Conservation (phyloP, 2,888 invertebrate genomes). For the Thereva unica region DNA sequence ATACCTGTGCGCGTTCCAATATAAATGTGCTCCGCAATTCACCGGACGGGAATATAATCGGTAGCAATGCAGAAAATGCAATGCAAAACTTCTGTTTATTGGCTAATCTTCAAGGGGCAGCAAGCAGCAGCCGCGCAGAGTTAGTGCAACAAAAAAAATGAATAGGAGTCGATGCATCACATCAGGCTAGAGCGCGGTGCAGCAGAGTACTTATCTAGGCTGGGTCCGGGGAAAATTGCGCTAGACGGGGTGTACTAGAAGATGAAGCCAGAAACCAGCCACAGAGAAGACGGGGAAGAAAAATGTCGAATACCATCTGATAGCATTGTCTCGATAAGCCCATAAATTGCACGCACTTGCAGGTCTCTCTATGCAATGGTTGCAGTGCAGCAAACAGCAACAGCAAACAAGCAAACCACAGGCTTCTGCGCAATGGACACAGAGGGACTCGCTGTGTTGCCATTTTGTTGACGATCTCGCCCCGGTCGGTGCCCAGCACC, state of each 20-base stretch:
- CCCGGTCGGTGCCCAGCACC: slow-evolving; percentile 9
- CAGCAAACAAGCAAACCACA: slow-evolving; percentile 2
- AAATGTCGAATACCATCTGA: slow-evolving; percentile 38
- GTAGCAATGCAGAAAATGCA: slow-evolving; percentile 34
- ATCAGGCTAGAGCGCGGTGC: slow-evolving; percentile 1
- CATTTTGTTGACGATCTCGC: slow-evolving; percentile 18
- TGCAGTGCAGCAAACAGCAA: slow-evolving; percentile 9
- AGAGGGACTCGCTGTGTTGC: slow-evolving; percentile 15
- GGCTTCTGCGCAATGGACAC: slow-evolving; percentile 13
- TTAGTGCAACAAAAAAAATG: too few relatives aligned
- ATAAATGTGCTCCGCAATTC: slow-evolving; percentile 4
- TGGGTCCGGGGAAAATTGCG: slow-evolving; percentile 3
- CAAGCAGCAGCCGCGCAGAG: neutral
- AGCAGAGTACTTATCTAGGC: slow-evolving; percentile 7
- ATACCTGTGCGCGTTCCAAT: too few relatives aligned
- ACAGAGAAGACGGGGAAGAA: slow-evolving; percentile 24
- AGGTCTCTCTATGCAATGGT: neutral
- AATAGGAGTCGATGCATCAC: slow-evolving; percentile 1
- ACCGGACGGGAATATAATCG: slow-evolving; percentile 32
- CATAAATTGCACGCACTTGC: slow-evolving; percentile 41
- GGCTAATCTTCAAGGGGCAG: slow-evolving; percentile 23
- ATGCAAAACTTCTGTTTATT: slow-evolving; percentile 35
- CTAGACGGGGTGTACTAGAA: slow-evolving; percentile 1
- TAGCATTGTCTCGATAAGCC: slow-evolving; percentile 40
- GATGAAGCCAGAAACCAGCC: slow-evolving; percentile 17